Evolutionary conservation across 2,113 vertebrate genomes (phyloP).

Genomic region (Paratilapia polleni): DNA sequence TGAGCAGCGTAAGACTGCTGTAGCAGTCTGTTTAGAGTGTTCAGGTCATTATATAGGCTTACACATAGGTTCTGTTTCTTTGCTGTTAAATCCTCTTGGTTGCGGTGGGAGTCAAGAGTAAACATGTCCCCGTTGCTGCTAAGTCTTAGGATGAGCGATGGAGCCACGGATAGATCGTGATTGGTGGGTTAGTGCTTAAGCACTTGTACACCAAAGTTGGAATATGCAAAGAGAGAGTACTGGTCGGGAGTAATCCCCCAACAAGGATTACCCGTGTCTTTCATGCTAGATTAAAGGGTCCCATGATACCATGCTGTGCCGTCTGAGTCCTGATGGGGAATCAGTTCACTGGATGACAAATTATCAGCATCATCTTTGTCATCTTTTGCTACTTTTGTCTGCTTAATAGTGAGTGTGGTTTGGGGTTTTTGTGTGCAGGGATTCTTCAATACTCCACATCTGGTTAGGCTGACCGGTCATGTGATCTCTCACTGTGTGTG

Average conservation of each 20-base stretch:
- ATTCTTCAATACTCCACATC: conserved; percentile 24
- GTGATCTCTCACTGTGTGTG: conserved; percentile 9
- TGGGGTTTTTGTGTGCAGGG: not conserved
- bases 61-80: conserved; percentile 40
- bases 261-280: conserved; percentile 72
- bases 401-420: conserved; percentile 27
- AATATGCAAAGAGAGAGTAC: conserved; percentile 48
- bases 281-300: conserved; percentile 71
- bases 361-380: conserved; percentile 26
- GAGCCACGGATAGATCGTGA: conserved; percentile 26
- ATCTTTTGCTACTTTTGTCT: not conserved
- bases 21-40: not conserved
- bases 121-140: conserved; percentile 44
- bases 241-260: conserved; percentile 65
- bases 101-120: conserved; percentile 43
- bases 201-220: conserved; percentile 50
- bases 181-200: conserved; percentile 65
- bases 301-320: conserved; percentile 45
- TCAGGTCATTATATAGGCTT: conserved; percentile 41
- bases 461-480: conserved; percentile 37
- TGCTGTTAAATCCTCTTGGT: conserved; percentile 57
- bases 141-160: conserved; percentile 59
- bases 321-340: conserved; percentile 40
- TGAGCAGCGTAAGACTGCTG: not conserved
- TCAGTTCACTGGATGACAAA: conserved; percentile 44